Base-by-base conservation (phyloP, 2,113 vertebrate genomes). In the Rostratula benghalensis region DNA sequence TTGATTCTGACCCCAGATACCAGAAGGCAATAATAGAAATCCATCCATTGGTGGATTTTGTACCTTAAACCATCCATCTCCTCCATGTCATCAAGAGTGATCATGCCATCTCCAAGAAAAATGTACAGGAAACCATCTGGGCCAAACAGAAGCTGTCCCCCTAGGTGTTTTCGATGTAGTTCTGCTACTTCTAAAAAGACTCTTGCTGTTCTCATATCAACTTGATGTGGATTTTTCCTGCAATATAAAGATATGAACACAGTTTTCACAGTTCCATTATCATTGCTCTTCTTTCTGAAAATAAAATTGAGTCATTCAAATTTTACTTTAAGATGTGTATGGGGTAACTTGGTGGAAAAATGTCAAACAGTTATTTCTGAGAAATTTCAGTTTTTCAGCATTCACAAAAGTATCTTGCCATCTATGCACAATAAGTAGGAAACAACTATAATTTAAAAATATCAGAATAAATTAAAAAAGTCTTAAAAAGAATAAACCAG, bases 51-150 rank as follows among this genome's bases (percentile, higher is more conserved):
- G 27, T 74, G 76, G 64, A 23, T 84, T 91, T 78, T 97, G 97
- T 98, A 99, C 99, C 99, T 99, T 93, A 99, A 98, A 61, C 99
- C 99, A 35, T 99, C 99, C 99, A 99, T 99, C 93, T 99, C 99
- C 92, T 99, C 99, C 99, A 99, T 99, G 93, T 99, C 99, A 65
- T 99, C 99, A 90, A 99, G 96, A 6, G 99, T 99, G 98, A 99
- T 99, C 99, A 99, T 99, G 73, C 99, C 99, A 63, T 99, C 99
- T 48, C 99, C 99, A 21, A 99, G 98, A 73, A 99, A 98, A 95
- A 99, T 98, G 96, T 99, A 99, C 50, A 99, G 94, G 94, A 99
- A 98, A 48, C 99, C 98, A 64, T 99, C 98, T 8, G 99, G 99
- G 30, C 98, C 98, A 83, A 99, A 99, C 9, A 99, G 97, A 65